Evolutionary conservation across 2,888 invertebrate species (phyloP).

Genomic region (Caenorhabditis sp.): DNA sequence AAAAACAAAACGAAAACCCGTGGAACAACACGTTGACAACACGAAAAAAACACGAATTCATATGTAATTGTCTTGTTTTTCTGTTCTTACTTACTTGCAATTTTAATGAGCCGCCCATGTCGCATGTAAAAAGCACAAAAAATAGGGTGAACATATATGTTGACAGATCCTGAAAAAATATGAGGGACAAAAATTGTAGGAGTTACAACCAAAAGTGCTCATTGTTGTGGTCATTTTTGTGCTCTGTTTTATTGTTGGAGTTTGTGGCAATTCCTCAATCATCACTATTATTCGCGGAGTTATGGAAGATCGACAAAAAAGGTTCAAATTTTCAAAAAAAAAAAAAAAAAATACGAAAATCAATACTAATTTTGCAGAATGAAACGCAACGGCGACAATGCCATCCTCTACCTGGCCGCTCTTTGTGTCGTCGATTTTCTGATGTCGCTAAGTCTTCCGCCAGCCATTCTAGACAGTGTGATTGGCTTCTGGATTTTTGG

Average conservation of each 20-base stretch:
- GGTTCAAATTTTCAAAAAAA: constrained; percentile 9
- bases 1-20: too few relatives aligned
- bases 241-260: constrained; percentile 64
- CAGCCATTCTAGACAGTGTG: constrained; percentile 67
- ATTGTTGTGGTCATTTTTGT: constrained; percentile 64
- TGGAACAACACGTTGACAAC: too few relatives aligned
- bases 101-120: too few relatives aligned
- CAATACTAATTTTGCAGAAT: constrained; percentile 18
- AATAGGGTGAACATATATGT: too few relatives aligned
- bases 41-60: too few relatives aligned
- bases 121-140: too few relatives aligned
- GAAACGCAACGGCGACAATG: constrained; percentile 57
- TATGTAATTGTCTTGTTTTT: too few relatives aligned
- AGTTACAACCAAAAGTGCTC: constrained; percentile 63
- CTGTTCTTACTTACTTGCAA: too few relatives aligned
- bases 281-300: constrained; percentile 65
- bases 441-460: constrained; percentile 66
- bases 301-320: constrained; percentile 51
- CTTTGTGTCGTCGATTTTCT: constrained; percentile 66
- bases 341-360: neutral
- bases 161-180: too few relatives aligned
- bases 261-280: constrained; percentile 65
- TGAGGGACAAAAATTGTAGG: too few relatives aligned
- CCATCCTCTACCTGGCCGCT: constrained; percentile 66
- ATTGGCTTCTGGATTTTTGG: constrained; percentile 70